Evolutionary conservation across 2,113 vertebrate genomes (phyloP).

Genomic region (Mustela nigripes): DNA sequence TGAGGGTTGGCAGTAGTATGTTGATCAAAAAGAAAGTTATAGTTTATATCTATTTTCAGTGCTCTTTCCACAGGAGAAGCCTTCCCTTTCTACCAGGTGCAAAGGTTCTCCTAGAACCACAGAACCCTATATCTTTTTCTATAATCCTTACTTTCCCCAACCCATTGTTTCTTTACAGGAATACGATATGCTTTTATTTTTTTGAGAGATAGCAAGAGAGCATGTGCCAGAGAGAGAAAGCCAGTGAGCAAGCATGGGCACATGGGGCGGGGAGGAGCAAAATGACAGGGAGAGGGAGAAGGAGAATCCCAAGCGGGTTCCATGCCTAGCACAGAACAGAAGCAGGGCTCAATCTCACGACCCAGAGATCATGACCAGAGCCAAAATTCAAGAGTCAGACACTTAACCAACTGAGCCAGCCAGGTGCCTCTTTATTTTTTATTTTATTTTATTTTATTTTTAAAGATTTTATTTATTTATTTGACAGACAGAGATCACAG

Average conservation of each 20-base stretch:
- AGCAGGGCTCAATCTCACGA: background rate
- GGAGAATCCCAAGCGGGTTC: background rate
- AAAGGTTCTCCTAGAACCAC: background rate
- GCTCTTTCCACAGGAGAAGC: background rate
- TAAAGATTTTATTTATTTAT: too few relatives aligned
- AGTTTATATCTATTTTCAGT: background rate
- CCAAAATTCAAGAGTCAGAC: background rate
- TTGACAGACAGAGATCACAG: too few relatives aligned
- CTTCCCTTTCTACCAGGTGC: background rate
- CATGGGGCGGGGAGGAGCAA: background rate
- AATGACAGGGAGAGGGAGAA: background rate
- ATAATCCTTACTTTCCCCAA: background rate
- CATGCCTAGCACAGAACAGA: background rate
- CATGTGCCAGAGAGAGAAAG: too few relatives aligned
- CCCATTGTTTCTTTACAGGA: background rate
- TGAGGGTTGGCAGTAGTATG: background rate
- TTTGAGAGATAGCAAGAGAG: background rate
- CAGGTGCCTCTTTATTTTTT: too few relatives aligned
- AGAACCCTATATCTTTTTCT: background rate
- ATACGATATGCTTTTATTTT: background rate
- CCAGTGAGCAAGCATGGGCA: too few relatives aligned
- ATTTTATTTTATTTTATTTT: too few relatives aligned
- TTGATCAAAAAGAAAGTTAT: slow-evolving; percentile 15
- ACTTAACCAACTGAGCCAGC: background rate
- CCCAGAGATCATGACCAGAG: background rate